These are phyloP conservation scores for Ennomos quercinarius DNA, from an alignment of 2,888 invertebrate genomes.

Conservation along the genomic window DNA sequence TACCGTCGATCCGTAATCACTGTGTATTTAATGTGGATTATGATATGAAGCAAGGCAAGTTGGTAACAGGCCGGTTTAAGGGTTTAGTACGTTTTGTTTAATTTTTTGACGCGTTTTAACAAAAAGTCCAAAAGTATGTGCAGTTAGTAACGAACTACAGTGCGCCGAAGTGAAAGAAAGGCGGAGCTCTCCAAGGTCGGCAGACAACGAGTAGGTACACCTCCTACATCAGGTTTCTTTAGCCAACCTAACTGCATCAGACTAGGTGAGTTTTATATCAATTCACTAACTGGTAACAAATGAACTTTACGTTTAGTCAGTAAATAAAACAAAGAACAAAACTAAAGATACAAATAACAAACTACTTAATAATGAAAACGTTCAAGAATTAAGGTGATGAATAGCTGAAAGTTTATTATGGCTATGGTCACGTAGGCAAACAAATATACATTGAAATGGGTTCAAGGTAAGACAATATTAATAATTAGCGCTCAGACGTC, in stretches of 20 bases:
- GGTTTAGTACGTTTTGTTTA: constrained; percentile 19
- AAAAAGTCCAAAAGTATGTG: constrained; percentile 13
- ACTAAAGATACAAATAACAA: too few relatives aligned
- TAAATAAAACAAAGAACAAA: too few relatives aligned
- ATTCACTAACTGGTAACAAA: too few relatives aligned
- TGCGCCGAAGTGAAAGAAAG: constrained; percentile 40
- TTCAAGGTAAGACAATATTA: too few relatives aligned
- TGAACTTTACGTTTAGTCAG: too few relatives aligned
- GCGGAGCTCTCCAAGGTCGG: constrained; percentile 39
- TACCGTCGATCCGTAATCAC: constrained; percentile 41
- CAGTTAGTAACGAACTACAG: constrained; percentile 22
- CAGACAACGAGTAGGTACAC: constrained; percentile 19
- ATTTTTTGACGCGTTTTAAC: constrained; percentile 19
- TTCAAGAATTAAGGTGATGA: too few relatives aligned
- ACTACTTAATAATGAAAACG: too few relatives aligned
- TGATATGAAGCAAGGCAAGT: constrained; percentile 38
- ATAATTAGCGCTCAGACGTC: too few relatives aligned
- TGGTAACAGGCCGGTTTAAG: constrained; percentile 14
- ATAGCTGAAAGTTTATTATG: too few relatives aligned
- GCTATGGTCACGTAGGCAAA: too few relatives aligned
- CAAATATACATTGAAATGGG: too few relatives aligned
- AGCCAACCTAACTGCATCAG: constrained; percentile 6
- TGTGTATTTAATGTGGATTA: constrained; percentile 41
- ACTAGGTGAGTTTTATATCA: constrained; percentile 10
- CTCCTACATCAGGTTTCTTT: constrained; percentile 26